Conservation (phyloP, 2,888 invertebrate species). For the Selenia dentaria region DNA sequence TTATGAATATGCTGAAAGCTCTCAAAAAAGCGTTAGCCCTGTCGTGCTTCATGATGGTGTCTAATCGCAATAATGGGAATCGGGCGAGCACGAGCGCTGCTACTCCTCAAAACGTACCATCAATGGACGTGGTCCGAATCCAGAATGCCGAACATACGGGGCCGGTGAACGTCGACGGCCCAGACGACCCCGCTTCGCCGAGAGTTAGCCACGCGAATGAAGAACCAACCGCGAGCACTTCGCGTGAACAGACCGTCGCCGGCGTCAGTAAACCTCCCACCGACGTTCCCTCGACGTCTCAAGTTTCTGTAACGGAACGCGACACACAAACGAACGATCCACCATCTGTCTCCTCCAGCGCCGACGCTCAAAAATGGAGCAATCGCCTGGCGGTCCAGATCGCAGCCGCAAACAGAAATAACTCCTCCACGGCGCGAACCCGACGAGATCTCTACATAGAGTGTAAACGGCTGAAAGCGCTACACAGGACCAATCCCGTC, state of each 20-base stretch:
- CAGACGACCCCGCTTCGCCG: conserved; percentile 55
- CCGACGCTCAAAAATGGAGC: conserved; percentile 60
- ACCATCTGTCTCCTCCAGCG: conserved; percentile 35
- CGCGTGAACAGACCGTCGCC: not conserved
- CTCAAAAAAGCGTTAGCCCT: conserved; percentile 75
- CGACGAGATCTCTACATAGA: conserved; percentile 71
- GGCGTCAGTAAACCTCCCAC: conserved; percentile 10
- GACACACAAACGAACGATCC: conserved; percentile 30
- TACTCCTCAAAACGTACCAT: conserved; percentile 55
- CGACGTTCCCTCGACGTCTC: conserved; percentile 37
- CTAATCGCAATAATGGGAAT: conserved; percentile 52
- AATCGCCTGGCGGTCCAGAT: conserved; percentile 77
- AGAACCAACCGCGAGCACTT: not conserved
- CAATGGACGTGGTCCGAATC: conserved; percentile 66
- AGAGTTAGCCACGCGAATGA: conserved; percentile 19
- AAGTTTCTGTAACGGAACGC: conserved; percentile 28
- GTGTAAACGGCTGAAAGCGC: conserved; percentile 65
- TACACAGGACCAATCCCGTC: conserved; percentile 70
- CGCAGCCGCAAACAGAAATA: conserved; percentile 74
- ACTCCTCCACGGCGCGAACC: conserved; percentile 65
- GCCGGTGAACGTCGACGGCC: conserved; percentile 70
- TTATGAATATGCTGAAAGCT: conserved; percentile 72
- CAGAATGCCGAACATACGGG: conserved; percentile 70
- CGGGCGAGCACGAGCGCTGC: conserved; percentile 43
- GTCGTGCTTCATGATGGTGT: conserved; percentile 76